Evolutionary conservation across 2,113 vertebrate species (phyloP), one percentile per base, ranked within the genome.

Genomic region (Eptesicus fuscus): DNA sequence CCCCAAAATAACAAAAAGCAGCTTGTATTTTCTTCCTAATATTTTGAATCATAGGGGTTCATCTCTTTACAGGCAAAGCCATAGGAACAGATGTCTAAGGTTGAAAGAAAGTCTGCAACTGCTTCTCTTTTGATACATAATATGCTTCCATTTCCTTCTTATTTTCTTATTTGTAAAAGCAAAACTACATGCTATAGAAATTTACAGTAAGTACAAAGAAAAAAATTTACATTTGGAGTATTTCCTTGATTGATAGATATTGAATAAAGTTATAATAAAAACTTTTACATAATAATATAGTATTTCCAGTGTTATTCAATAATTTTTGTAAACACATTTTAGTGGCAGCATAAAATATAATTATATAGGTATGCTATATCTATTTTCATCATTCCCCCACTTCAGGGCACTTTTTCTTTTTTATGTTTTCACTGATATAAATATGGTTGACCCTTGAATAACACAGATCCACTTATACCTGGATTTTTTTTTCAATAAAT

Each of bases 141-240:
- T 67, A 59, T 23, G 6, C 61, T 86, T 85, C 18, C 12, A 73
- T 73, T 94, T 87, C 63, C 28, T 76, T 90, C 8, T 23, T 88
- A 37, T 95, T 89, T 90, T 83, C 56, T 63, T 88, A 77, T 53
- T 95, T 88, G 35, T 74, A 92, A 92, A 96, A 91, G 32, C 56
- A 83, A 76, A 78, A 94, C 5, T 42, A 83, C 9, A 56, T 93
- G 49, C 9, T 90, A 78, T 79, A 37, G 13, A 44, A 83, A 95
- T 71, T 84, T 70, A 35, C 14, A 56, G 20, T 65, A 56, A 90
- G 6, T 42, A 11, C 83, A 56, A 90, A 80, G n/a, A 94, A 85
- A 35, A 88, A 93, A 95, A 93, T 80, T 53, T 47, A 51, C 4
- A 65, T 51, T 94, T 78, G 1, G 28, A 91, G 9, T 85, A 88